phyloP scores from a whole-genome alignment of 2,113 vertebrate species.

The Leucoraja erinaceus region DNA sequence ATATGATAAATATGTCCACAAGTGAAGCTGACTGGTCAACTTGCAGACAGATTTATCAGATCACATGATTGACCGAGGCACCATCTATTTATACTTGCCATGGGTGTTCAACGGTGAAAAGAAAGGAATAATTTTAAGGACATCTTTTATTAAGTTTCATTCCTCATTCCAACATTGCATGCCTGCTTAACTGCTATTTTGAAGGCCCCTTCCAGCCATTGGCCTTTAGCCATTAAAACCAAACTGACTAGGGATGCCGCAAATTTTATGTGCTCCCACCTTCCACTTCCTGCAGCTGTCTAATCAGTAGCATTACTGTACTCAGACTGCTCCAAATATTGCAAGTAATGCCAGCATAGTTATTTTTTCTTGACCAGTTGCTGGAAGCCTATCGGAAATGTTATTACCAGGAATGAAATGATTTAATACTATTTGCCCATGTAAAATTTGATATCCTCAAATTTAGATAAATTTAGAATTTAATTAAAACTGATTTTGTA shows the following conservation, averaged over 20 bases:
- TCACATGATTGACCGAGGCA: conserved; percentile 3
- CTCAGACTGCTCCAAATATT: neutral
- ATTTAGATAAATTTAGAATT: neutral
- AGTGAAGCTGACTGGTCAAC: conserved; percentile 28
- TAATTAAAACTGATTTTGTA: neutral
- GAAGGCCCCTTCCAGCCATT: neutral
- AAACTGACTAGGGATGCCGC: neutral
- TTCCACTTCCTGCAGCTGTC: neutral
- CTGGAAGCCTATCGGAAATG: neutral
- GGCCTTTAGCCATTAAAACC: neutral
- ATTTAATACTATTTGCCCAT: neutral
- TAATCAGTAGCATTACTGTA: neutral
- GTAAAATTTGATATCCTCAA: neutral
- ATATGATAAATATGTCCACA: conserved; percentile 32
- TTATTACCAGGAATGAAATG: neutral
- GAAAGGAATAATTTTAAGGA: neutral
- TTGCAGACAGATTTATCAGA: conserved; percentile 32
- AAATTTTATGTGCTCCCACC: neutral
- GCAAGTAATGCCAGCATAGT: neutral
- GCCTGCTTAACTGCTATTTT: neutral
- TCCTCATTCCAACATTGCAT: neutral
- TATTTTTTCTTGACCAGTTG: neutral
- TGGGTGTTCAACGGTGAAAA: neutral
- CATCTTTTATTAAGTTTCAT: neutral
- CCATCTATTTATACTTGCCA: conserved; percentile 21